phyloP scores from a whole-genome alignment of 2,888 invertebrate genomes.

The Dichetophora obliterata region DNA sequence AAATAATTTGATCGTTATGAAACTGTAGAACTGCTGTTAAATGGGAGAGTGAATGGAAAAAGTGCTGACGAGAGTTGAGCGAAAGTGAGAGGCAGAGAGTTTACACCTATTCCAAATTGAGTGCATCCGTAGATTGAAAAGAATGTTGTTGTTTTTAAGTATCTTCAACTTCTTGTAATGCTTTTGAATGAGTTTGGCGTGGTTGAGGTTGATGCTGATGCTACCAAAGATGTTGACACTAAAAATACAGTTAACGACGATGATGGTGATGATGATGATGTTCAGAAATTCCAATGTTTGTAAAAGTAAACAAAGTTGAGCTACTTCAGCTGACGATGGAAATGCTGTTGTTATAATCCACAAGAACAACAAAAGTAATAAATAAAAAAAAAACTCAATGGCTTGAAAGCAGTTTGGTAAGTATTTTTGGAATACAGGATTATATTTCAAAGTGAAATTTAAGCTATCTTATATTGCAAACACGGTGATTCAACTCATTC shows the following conservation, averaged over 20 bases:
- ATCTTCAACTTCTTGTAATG: conserved; percentile 14
- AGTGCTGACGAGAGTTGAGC: not conserved
- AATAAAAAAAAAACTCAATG: conserved; percentile 16
- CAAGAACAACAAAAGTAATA: conserved; percentile 41
- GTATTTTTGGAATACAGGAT: no score
- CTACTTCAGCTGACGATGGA: conserved; percentile 20
- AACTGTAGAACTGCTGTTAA: not conserved
- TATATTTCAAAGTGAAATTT: not conserved
- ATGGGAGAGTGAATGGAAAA: not conserved
- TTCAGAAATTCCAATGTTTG: conserved; percentile 18
- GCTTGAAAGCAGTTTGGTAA: not conserved
- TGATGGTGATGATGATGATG: not conserved
- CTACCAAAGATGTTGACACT: not conserved
- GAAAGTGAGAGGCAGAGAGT: not conserved
- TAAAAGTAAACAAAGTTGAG: conserved; percentile 11
- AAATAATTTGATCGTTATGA: no score
- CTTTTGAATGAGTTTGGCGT: conserved; percentile 31
- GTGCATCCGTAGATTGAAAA: not conserved
- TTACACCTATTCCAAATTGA: not conserved
- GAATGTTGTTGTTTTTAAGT: conserved; percentile 16
- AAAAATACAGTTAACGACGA: conserved; percentile 7
- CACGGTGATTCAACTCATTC: not conserved
- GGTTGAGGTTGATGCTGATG: conserved; percentile 2
- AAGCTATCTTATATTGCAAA: not conserved
- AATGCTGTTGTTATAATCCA: conserved; percentile 46